Base-by-base conservation (phyloP, 2,888 invertebrate species). In the Timema podura region DNA sequence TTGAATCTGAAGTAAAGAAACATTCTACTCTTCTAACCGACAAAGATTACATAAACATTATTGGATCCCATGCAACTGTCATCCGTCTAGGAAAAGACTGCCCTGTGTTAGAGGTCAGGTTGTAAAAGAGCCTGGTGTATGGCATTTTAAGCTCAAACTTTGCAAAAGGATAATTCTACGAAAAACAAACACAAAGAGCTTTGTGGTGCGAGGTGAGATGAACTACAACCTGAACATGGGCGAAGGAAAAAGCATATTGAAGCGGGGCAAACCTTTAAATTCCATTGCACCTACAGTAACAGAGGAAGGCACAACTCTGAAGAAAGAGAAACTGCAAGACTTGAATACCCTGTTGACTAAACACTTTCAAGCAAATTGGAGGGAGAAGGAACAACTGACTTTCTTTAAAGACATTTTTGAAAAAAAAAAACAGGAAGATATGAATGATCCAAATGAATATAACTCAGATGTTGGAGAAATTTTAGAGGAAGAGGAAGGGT, bases 201-300 rank as follows among this genome's bases (percentile, higher is more conserved):
- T 9, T 61, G 44, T 61, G 11, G 5, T 61, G 9, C 30, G 6
- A 61, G 61, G 44, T 30, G 61, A 61, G 44, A 1, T 44, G 30
- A 61, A 30, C 61, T 61, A 61, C 44, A 61, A 61, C 9, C 11
- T 44, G 44, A 30, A 61, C 44, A 44, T 45, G 30, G 61, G 61
- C 11, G 61, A 16, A 61, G 44, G 61, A 3, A 61, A 61, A 61
- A 61, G 9, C 44, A 30, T 61, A 9, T 6, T 61, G 44, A 61
- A 61, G 45, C 61, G 13, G 30, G 44, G 44, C 3, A 61, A 44
- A 61, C 30, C 6, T n/a, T n/a, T n/a, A n/a, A n/a, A n/a, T n/a
- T n/a, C n/a, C n/a, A n/a, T n/a, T n/a, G n/a, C n/a, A n/a, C n/a
- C n/a, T n/a, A n/a, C n/a, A n/a, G n/a, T n/a, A n/a, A n/a, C n/a